Conservation (phyloP, 2,797 vertebrate species). For the Thamnophis elegans region DNA sequence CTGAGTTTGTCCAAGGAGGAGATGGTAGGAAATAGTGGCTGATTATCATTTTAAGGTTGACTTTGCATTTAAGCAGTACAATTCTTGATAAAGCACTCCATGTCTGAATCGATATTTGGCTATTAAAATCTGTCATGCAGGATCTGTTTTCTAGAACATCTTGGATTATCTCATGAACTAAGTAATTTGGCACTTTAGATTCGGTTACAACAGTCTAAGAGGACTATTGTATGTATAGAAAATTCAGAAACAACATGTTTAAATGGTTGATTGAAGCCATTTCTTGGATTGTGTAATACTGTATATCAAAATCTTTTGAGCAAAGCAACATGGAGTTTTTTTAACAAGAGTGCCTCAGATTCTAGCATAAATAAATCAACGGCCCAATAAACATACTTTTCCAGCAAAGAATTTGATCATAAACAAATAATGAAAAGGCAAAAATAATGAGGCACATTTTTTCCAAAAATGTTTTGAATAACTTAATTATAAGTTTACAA, state of each 20-base stretch:
- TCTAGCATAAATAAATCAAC: background rate
- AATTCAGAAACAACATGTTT: background rate
- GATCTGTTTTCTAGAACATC: background rate
- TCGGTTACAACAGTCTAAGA: background rate
- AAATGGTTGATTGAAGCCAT: background rate
- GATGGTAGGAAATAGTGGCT: background rate
- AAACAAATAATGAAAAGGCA: background rate
- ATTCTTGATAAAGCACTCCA: background rate
- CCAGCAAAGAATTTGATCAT: background rate
- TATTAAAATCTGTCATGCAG: background rate
- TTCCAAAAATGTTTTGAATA: background rate
- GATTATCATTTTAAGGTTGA: background rate
- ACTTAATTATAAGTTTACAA: background rate
- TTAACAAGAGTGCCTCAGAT: background rate
- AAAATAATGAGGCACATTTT: background rate
- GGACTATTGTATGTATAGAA: background rate
- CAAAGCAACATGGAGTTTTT: background rate
- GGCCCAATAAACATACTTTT: background rate
- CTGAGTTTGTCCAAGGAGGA: background rate
- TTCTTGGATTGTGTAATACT: background rate
- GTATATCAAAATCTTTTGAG: background rate
- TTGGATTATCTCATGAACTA: background rate
- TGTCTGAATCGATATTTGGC: background rate
- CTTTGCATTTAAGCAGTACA: background rate
- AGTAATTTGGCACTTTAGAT: background rate